Conservation (phyloP, 2,888 invertebrate species). For the Oxytorus armatus region DNA sequence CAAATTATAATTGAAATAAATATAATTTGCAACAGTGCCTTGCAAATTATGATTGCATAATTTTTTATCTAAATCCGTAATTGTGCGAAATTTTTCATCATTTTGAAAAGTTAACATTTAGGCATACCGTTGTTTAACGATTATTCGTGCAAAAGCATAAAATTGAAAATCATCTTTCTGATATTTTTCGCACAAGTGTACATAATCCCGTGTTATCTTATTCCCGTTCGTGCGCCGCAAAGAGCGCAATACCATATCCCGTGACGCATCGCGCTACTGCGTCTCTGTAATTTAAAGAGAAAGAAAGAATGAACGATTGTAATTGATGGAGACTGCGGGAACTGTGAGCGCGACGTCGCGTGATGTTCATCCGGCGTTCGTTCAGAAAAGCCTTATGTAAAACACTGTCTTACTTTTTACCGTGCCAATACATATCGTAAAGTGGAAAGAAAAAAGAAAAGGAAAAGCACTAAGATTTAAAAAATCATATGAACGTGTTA, state of each 20-base stretch:
- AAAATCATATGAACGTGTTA: background rate
- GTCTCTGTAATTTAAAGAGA: conserved; percentile 52
- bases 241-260: background rate
- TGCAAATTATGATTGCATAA: no score
- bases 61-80: no score
- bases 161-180: background rate
- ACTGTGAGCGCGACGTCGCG: conserved; percentile 49
- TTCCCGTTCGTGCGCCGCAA: background rate
- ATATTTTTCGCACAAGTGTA: background rate
- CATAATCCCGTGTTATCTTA: no score
- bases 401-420: background rate
- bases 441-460: background rate
- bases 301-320: conserved; percentile 31
- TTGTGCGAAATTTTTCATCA: no score
- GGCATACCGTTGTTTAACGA: no score
- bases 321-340: conserved; percentile 42
- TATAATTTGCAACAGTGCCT: no score
- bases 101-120: no score
- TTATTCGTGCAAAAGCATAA: no score
- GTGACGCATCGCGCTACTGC: conserved; percentile 30
- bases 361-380: conserved; percentile 38
- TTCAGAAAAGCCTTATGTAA: conserved; percentile 52
- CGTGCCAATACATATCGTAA: background rate
- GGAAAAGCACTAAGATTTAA: background rate
- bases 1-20: no score